A percentile compares a stretch with the other conserved stretches of the same genome.
phyloP scores from a whole-genome alignment of 2,888 invertebrate genomes.

The Eurytoma adleriae region DNA sequence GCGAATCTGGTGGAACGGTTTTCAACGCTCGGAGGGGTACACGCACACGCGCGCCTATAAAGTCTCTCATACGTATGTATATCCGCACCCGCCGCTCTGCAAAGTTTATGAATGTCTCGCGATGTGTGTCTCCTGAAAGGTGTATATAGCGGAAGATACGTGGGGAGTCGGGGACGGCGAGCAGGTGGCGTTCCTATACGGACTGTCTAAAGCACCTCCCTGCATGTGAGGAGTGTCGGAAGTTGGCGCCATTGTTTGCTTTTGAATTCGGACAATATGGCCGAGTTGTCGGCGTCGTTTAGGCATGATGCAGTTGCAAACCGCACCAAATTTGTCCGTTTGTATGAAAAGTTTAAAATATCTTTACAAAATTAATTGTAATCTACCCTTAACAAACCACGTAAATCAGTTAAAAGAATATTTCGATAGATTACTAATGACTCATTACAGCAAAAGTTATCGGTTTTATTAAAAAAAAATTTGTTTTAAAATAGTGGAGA shows the following conservation, averaged over 20 bases:
- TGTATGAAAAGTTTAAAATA: neutral
- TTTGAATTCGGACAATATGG: neutral
- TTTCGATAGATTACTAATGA: too few species aligned
- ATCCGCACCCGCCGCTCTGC: too few species aligned
- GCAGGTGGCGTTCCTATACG: neutral
- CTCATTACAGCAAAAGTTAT: too few species aligned
- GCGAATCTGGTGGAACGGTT: neutral
- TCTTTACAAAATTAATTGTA: too few species aligned
- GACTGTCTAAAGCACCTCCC: neutral
- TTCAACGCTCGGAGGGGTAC: constrained; percentile 11
- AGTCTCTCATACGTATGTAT: neutral
- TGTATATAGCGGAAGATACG: neutral
- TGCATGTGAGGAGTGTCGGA: neutral
- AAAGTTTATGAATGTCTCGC: too few species aligned
- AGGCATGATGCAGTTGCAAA: neutral
- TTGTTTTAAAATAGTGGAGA: too few species aligned
- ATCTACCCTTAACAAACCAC: too few species aligned
- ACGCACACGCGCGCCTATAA: neutral
- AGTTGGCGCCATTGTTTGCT: neutral
- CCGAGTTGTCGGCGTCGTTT: neutral
- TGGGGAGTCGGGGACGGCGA: neutral
- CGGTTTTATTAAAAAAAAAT: too few species aligned
- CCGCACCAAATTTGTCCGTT: neutral
- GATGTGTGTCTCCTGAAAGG: too few species aligned
- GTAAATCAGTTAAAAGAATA: too few species aligned